A percentile compares a stretch with the other conserved stretches of the same genome.
phyloP scores from a whole-genome alignment of 2,888 invertebrate species.

The Unio delphinus region DNA sequence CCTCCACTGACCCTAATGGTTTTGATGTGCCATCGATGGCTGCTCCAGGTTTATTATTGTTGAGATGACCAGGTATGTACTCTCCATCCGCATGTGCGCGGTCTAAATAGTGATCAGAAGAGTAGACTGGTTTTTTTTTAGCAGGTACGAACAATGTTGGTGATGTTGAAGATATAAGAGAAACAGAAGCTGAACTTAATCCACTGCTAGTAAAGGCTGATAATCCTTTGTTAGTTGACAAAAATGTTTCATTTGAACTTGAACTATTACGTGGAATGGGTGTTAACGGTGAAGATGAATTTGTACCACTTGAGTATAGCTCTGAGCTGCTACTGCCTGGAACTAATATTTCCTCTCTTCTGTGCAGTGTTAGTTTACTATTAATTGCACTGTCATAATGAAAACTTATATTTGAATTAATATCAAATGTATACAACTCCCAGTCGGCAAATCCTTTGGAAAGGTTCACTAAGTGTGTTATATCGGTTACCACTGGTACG shows the following conservation, averaged over 20 bases:
- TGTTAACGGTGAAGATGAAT: neutral
- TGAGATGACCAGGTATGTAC: too few species aligned
- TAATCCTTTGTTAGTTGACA: neutral
- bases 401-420: neutral
- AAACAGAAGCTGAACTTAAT: neutral
- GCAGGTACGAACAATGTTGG: neutral
- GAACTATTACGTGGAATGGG: neutral
- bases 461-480: neutral
- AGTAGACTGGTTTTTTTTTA: too few species aligned
- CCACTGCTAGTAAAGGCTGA: neutral
- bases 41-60: too few species aligned
- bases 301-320: neutral
- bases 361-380: neutral
- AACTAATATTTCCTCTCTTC: neutral
- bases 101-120: too few species aligned
- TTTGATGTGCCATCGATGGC: too few species aligned
- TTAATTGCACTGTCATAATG: neutral
- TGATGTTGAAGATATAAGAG: constrained; percentile 9
- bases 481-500: neutral
- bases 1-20: too few species aligned
- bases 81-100: too few species aligned
- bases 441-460: neutral
- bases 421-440: neutral
- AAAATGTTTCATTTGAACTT: neutral
- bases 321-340: neutral